Conservation (phyloP, 2,797 vertebrate species). For the Thaleichthys pacificus region DNA sequence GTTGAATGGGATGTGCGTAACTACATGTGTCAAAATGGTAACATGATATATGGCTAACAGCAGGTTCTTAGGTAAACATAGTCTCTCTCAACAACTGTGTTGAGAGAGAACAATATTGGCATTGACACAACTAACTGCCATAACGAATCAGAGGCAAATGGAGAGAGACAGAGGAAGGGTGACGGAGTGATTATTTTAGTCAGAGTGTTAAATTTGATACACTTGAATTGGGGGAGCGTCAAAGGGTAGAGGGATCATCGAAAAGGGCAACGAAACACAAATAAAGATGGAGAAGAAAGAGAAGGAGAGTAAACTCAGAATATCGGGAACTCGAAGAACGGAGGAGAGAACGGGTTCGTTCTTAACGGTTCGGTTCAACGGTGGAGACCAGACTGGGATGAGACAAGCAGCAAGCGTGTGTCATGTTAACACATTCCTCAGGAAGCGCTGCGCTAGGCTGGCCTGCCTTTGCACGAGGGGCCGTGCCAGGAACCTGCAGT, state of each 20-base stretch:
- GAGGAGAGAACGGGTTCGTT: background rate
- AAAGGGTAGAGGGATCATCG: conserved; percentile 43
- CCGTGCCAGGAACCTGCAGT: conserved; percentile 64
- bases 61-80: conserved; percentile 61
- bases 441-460: conserved; percentile 40
- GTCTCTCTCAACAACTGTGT: conserved; percentile 15
- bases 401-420: conserved; percentile 50
- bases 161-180: background rate
- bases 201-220: conserved; percentile 66
- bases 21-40: conserved; percentile 37
- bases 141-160: background rate
- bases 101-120: background rate
- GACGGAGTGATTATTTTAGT: conserved; percentile 59
- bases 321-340: background rate
- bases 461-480: conserved; percentile 38
- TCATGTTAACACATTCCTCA: conserved; percentile 69
- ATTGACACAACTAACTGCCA: background rate
- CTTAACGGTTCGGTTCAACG: background rate
- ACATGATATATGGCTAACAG: conserved; percentile 41
- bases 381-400: conserved; percentile 46
- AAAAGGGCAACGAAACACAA: conserved; percentile 32
- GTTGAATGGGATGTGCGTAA: conserved; percentile 39
- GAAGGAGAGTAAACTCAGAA: background rate
- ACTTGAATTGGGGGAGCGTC: conserved; percentile 53
- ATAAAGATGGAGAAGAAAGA: conserved; percentile 37